Base-by-base conservation (phyloP, 2,797 vertebrate species). In the Brachymystax lenok region DNA sequence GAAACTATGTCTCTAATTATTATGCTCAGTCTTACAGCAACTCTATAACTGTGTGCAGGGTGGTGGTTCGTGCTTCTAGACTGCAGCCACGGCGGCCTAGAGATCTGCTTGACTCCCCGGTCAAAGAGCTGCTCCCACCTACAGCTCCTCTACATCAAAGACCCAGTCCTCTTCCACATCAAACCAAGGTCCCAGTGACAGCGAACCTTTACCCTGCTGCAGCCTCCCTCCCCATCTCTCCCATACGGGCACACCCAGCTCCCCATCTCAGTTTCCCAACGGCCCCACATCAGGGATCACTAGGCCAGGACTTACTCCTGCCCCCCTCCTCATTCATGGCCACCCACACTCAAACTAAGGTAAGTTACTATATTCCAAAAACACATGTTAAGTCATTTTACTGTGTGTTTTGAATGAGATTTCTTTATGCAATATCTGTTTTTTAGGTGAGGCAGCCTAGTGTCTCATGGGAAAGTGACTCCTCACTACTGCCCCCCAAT, bases 301-400 rank as follows among this genome's bases (percentile, higher is more conserved):
- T 61, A 40, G 80, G 28, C 80, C 86, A 77, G 77, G 92, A 91
- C 0, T 92, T 46, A 46, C 40, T 46, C 40, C 40, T 46, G 78
- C 92, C 94, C 40, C 93, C 95, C 2, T 92, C 94, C 19, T 93
- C 92, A 77, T 96, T 96, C 85, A 83, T 87, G 86, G 77, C 77
- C 70, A 46, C 77, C n/a, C 54, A 21, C 4, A 13, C 67, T 17
- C 59, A 84, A 63, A 40, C 69, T 56, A 74, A 28, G 74, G 93
- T 94, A 89, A 84, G 52, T 69, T 50, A 28, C 13, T 28, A 12
- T 71, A 6, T 17, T 3, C 1, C 19, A 59, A 0, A 27, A 27
- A 27, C 17, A 21, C n/a, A 71, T 13, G 40, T 30, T 10, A 46
- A 46, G 40, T 46, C 0, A 46, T 46, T 46, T 46, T 46, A 12